A percentile compares a stretch with the other conserved stretches of the same genome.
Evolutionary conservation across 1,140 invertebrate species (phyloP).

Genomic region (Sinella curviseta): DNA sequence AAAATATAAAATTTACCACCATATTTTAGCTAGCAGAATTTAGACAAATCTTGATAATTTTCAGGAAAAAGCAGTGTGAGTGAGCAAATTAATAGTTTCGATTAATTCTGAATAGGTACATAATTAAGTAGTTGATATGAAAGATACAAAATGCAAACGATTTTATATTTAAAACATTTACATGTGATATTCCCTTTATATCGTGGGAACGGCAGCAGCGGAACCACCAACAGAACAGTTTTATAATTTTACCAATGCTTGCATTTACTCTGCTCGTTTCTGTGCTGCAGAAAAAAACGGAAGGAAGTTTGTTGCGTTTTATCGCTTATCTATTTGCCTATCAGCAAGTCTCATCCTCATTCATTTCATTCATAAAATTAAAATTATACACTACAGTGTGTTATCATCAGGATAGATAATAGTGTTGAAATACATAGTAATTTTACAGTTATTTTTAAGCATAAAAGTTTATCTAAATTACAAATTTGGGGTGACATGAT

Average conservation of each 20-base stretch:
- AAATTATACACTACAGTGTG: no score
- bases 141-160: no score
- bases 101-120: neutral
- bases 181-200: no score
- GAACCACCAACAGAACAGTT: no score
- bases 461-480: neutral
- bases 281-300: neutral
- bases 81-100: neutral
- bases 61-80: neutral
- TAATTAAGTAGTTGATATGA: no score
- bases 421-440: neutral
- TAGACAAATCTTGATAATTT: neutral
- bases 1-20: neutral
- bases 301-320: slow-evolving; percentile 1
- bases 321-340: neutral
- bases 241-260: no score
- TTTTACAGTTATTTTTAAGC: neutral
- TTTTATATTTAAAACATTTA: no score
- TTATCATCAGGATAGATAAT: no score
- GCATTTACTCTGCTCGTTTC: no score
- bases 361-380: neutral
- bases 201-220: no score
- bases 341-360: neutral
- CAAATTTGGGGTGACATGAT: neutral
- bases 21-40: neutral